These are phyloP conservation scores for Trinectes maculatus DNA, from an alignment of 2,113 vertebrate genomes.

Conservation along the genomic window DNA sequence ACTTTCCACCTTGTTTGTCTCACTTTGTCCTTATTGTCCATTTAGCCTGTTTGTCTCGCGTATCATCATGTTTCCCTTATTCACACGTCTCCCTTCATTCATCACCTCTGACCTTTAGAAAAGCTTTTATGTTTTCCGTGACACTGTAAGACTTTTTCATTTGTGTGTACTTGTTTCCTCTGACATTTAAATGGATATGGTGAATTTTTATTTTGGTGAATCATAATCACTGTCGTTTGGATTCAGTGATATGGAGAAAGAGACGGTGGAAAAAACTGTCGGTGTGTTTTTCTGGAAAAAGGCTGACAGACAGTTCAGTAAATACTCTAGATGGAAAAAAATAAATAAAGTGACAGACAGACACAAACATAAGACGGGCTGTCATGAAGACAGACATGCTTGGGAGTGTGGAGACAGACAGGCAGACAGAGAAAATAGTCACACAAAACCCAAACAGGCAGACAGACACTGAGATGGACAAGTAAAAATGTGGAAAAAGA, in stretches of 20 bases:
- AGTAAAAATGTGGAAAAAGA: conserved; percentile 6
- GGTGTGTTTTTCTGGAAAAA: conserved; percentile 2
- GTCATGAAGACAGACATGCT: conserved; percentile 1
- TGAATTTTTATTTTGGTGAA: background rate
- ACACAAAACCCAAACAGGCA: background rate
- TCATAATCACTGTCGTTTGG: background rate
- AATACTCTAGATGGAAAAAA: conserved; percentile 18
- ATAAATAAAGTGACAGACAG: conserved; percentile 32
- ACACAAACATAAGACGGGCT: conserved; percentile 14
- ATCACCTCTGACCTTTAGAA: background rate
- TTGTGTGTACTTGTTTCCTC: too few species aligned
- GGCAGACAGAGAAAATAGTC: background rate
- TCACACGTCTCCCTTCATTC: background rate
- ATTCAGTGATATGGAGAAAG: background rate
- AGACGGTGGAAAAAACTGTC: conserved; percentile 12
- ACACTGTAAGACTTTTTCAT: too few species aligned
- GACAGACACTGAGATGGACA: conserved; percentile 15
- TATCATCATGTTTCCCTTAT: too few species aligned
- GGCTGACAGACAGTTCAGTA: conserved; percentile 13
- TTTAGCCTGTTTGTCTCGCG: too few species aligned
- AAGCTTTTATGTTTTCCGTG: background rate
- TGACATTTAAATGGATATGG: background rate
- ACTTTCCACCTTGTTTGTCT: too few species aligned
- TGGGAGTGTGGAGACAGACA: background rate
- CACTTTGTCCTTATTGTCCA: too few species aligned